phyloP scores from a whole-genome alignment of 2,888 invertebrate genomes.

The Pardosa pseudoannulata region DNA sequence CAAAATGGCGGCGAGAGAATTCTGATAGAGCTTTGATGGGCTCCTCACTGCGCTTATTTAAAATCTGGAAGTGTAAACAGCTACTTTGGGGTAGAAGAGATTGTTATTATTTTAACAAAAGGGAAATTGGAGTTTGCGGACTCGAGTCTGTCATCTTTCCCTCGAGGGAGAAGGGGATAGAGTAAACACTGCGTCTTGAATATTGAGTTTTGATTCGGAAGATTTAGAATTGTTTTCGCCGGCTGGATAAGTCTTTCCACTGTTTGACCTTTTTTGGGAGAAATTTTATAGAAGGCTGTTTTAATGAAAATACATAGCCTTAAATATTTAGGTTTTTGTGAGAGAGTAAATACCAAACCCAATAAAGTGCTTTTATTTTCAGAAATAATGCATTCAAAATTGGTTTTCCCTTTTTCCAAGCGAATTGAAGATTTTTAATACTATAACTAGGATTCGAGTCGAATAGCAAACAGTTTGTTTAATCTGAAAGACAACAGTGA shows the following conservation, averaged over 20 bases:
- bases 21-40: conserved; percentile 63
- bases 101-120: conserved; percentile 65
- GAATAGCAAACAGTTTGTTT: no score
- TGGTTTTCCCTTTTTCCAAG: no score
- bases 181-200: conserved; percentile 39
- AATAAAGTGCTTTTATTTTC: neutral
- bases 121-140: conserved; percentile 40
- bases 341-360: neutral
- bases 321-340: neutral
- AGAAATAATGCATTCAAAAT: no score
- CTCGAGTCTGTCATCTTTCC: conserved; percentile 22
- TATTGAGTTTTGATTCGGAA: conserved; percentile 49
- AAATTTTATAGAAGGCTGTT: neutral
- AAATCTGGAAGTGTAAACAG: conserved; percentile 60
- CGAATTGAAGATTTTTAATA: no score
- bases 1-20: conserved; percentile 27
- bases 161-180: neutral
- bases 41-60: conserved; percentile 44
- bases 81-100: conserved; percentile 3
- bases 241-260: neutral
- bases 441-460: no score
- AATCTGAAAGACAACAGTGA: no score
- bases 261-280: neutral
- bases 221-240: neutral
- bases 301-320: neutral